Conservation (phyloP, 2,113 vertebrate species). For the Genyomyrus donnyi region DNA sequence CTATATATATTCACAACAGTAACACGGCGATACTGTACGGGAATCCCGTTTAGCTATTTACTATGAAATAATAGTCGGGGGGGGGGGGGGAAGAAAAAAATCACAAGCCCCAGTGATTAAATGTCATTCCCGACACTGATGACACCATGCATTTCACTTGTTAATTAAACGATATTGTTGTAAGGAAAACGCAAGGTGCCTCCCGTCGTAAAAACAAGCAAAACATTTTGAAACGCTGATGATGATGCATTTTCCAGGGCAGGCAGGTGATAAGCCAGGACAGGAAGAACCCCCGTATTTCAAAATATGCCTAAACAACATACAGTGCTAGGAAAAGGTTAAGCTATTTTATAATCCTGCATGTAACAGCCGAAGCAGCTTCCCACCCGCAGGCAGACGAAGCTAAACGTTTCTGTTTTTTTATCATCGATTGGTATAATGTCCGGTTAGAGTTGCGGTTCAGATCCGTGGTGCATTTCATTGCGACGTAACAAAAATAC, state of each 20-base stretch:
- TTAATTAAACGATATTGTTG: slow-evolving; percentile 27
- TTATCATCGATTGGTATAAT: slow-evolving; percentile 49
- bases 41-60: slow-evolving; percentile 5
- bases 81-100: too few relatives aligned
- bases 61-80: neutral
- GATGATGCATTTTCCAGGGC: slow-evolving; percentile 58
- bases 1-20: neutral
- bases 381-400: neutral
- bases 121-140: neutral
- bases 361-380: slow-evolving; percentile 14
- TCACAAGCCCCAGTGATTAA: neutral
- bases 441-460: slow-evolving; percentile 39
- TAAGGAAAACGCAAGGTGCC: slow-evolving; percentile 30
- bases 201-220: slow-evolving; percentile 57
- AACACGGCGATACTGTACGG: neutral
- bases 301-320: slow-evolving; percentile 29
- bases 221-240: slow-evolving; percentile 61
- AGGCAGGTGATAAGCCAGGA: neutral
- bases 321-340: slow-evolving; percentile 39
- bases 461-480: slow-evolving; percentile 53
- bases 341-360: slow-evolving; percentile 24
- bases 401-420: slow-evolving; percentile 36
- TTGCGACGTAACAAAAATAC: slow-evolving; percentile 51
- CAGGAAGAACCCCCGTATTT: slow-evolving; percentile 34
- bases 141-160: slow-evolving; percentile 4